These are phyloP conservation scores for Argopecten irradians DNA, from an alignment of 1,140 invertebrate genomes.

Conservation along the genomic window DNA sequence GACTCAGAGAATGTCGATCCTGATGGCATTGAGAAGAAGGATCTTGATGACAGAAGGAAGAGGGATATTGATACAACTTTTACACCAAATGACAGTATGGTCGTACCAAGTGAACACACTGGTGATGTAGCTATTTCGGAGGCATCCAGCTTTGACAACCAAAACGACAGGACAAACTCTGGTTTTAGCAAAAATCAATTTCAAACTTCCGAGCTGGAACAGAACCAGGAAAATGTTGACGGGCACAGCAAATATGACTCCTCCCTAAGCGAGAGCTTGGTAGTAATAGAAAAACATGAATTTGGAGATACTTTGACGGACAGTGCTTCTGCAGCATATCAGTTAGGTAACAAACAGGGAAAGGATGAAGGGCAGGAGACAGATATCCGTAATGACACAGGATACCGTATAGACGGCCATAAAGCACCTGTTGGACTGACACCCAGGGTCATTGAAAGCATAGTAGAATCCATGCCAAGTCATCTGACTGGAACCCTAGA, in stretches of 20 bases:
- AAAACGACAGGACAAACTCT: neutral
- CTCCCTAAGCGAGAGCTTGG: neutral
- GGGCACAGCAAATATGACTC: neutral
- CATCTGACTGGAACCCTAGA: neutral
- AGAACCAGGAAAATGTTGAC: neutral
- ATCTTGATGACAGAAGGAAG: too few species aligned
- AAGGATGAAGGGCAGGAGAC: neutral
- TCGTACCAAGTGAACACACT: neutral
- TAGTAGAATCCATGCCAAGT: neutral
- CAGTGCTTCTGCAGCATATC: neutral
- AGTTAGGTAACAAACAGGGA: neutral
- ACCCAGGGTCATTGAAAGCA: neutral
- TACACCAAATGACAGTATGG: neutral
- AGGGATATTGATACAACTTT: too few species aligned
- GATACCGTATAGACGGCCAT: neutral
- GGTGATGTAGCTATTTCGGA: neutral
- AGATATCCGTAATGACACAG: too few species aligned
- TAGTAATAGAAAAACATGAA: neutral
- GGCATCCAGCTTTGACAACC: neutral
- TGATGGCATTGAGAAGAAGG: too few species aligned
- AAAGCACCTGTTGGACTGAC: neutral
- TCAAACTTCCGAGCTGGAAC: neutral
- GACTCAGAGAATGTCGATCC: too few species aligned
- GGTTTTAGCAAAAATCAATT: neutral
- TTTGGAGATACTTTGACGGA: neutral